phyloP scores from a whole-genome alignment of 2,113 vertebrate species.

The Brienomyrus brachyistius region DNA sequence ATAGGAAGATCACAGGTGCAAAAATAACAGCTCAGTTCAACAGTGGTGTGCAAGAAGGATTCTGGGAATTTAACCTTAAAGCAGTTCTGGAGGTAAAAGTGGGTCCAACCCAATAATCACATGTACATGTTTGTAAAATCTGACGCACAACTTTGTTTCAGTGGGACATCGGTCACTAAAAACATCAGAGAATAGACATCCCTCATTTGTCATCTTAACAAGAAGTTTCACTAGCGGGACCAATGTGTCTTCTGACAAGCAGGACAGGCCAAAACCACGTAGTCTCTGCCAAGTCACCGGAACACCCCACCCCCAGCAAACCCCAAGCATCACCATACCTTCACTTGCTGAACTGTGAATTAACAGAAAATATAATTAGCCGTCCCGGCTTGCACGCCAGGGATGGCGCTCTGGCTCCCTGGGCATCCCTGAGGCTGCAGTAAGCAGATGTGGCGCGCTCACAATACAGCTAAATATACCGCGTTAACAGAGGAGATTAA shows the following conservation, averaged over 20 bases:
- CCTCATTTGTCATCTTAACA: neutral
- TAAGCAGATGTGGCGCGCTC: slow-evolving; percentile 57
- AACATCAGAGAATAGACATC: neutral
- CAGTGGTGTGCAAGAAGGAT: neutral
- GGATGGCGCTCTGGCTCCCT: slow-evolving; percentile 42
- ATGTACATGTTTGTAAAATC: neutral
- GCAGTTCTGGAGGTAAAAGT: neutral
- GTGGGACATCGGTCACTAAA: neutral
- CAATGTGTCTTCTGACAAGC: neutral
- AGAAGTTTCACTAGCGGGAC: neutral
- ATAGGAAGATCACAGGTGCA: neutral
- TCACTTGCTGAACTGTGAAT: slow-evolving; percentile 37
- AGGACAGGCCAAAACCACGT: no score
- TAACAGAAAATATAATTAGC: slow-evolving; percentile 46
- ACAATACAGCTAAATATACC: slow-evolving; percentile 65
- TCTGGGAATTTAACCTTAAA: neutral
- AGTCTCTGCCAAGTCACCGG: neutral
- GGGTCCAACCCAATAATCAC: neutral
- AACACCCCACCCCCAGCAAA: neutral
- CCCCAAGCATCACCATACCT: neutral
- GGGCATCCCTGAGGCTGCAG: slow-evolving; percentile 57
- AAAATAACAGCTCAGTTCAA: neutral
- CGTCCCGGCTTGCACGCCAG: slow-evolving; percentile 31
- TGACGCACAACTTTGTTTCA: neutral
- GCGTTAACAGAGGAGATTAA: slow-evolving; percentile 51